Evolutionary conservation across 2,888 invertebrate species (phyloP), one percentile per base, ranked within the genome.

Genomic region (Agrochola litura): DNA sequence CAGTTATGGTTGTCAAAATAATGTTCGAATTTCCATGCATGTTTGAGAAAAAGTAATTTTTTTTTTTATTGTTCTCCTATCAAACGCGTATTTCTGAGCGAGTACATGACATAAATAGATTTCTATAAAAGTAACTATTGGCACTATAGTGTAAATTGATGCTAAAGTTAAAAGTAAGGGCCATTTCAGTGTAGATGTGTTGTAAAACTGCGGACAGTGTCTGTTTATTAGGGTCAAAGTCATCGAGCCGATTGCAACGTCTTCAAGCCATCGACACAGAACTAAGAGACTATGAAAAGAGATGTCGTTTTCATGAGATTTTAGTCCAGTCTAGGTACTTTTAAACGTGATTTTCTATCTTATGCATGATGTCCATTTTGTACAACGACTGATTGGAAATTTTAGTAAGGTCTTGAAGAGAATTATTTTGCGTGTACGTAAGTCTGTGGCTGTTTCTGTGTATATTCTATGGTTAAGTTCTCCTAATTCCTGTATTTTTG

Each of bases 161-260:
- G 43, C 56, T 81, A 54, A 65, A 73, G 65, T 69, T 56, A 66
- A 73, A 72, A 66, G 82, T 82, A 70, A 81, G 65, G 37, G 69
- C 68, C 61, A 69, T 61, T 81, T 73, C 81, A 73, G 65, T 56
- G 77, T 49, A 65, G 76, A 72, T 69, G 71, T 54, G 82, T 72
- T 72, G 82, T 81, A 70, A 82, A 81, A 73, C 54, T n/a, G 43
- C 52, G 52, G 58, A 41, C 77, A 65, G 72, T 69, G 49, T 25
- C 65, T 65, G 43, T 81, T 81, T 81, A 81, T 82, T 66, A 77
- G 77, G 77, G 68, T 81, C 77, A 76, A 60, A 81, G 58, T 76
- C 52, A 58, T 64, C 14, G 37, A 49, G 58, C 52, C 25, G 41
- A 78, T 54, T 54, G 43, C n/a, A 37, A 19, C 12, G 14, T 68